Evolutionary conservation across 2,888 invertebrate genomes (phyloP), one percentile per base, ranked within the genome.

Genomic region (Agapetus fuscipes): DNA sequence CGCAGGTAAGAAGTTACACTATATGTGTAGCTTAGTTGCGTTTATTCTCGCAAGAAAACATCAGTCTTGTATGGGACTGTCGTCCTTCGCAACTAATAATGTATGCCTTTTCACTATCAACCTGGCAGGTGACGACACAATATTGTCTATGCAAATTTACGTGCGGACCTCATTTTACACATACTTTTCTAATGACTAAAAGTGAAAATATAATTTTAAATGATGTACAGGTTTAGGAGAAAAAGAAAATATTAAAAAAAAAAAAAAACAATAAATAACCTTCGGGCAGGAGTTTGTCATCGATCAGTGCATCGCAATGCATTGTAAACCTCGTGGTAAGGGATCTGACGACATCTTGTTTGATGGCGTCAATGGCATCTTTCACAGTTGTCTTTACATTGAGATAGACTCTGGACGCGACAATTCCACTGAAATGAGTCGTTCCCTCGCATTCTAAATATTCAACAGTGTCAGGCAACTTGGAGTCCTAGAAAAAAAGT

Each of bases 241-340:
- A n/a, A n/a, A n/a, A n/a, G n/a, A n/a, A n/a, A 5, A 37, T 30
- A 17, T 17, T 3, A 30, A 16, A n/a, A 37, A 11, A 3, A 31
- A 27, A 4, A 27, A 27, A 30, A 12, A 7, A 12, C 28, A n/a
- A n/a, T n/a, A n/a, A n/a, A n/a, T n/a, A 28, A 80, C 81, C 80
- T 74, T 82, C 81, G 17, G 80, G 77, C 31, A 76, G 67, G 41
- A 76, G 68, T 56, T 76, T 78, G 57, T 87, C 88, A 61, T 88
- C 88, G 50, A 89, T 84, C 37, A 93, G 67, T 39, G 91, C 91
- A 62, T 93, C 93, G 71, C 89, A 91, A 56, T 93, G 88, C 74
- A 94, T 84, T 53, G 90, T 89, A 55, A 93, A 78, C 45, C 94
- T 71, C 9, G 90, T 81, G 9, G 83, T 77, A 40, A 94, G 63